These are phyloP conservation scores for Cotesia vestalis DNA, from an alignment of 1,140 invertebrate species.

Conservation along the genomic window DNA sequence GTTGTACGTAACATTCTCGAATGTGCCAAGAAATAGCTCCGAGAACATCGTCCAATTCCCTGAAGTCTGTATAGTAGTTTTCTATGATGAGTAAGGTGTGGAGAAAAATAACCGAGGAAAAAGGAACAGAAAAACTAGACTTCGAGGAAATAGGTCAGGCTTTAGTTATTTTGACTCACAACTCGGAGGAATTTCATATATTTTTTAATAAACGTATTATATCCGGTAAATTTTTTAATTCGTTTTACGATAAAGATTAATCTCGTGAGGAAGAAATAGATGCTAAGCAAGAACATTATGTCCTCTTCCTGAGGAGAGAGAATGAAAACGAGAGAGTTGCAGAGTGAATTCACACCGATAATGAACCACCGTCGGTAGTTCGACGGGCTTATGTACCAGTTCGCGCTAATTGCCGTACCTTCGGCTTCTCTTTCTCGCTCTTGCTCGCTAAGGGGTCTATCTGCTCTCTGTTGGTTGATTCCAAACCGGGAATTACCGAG, in stretches of 20 bases:
- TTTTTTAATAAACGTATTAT: not conserved
- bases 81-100: too few species aligned
- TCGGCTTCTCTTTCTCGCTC: not conserved
- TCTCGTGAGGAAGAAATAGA: not conserved
- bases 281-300: constrained; percentile 13
- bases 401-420: constrained; percentile 26
- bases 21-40: too few species aligned
- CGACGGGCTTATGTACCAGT: constrained; percentile 21
- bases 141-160: too few species aligned
- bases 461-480: not conserved
- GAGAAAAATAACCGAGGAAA: too few species aligned
- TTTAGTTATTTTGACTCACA: too few species aligned
- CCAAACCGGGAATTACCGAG: constrained; percentile 8
- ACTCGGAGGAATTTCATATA: too few species aligned
- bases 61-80: too few species aligned
- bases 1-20: too few species aligned
- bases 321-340: constrained; percentile 7
- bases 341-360: constrained; percentile 29
- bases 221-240: not conserved
- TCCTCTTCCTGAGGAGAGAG: not conserved
- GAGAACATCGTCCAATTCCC: too few species aligned
- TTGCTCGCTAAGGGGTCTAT: not conserved
- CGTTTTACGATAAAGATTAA: not conserved
- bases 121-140: too few species aligned
- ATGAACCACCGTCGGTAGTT: constrained; percentile 23